Base-by-base conservation (phyloP, 2,888 invertebrate species). In the Oxyteleia sp. region DNA sequence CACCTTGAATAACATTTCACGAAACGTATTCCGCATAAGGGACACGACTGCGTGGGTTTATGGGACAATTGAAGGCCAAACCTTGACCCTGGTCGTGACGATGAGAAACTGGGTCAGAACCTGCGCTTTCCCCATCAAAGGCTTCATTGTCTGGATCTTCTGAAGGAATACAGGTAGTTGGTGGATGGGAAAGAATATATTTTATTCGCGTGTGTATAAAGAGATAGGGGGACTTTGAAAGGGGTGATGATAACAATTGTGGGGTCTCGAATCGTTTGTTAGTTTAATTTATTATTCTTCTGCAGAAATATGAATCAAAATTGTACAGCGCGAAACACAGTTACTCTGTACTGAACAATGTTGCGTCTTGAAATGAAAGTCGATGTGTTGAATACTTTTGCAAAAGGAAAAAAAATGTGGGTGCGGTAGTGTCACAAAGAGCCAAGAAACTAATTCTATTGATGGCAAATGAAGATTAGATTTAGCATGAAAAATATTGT, bases 61-160 rank as follows among this genome's bases (percentile, higher is more conserved):
- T 78, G 71, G 85, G 85, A 85, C 76, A 74, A 74, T 80, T 82
- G 87, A 87, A 88, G 87, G 86, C 87, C 87, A 87, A 86, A 84
- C 82, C 74, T 76, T 88, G 90, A 89, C 88, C 89, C 87, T 86
- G 86, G 88, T 88, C 90, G 89, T 91, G 91, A 90, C 89, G 88
- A 84, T 87, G 57, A 53, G 53, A 63, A 91, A 90, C 87, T 90
- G 81, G 91, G 91, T 90, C 91, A 88, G 88, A 88, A 90, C 87
- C 89, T 88, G 86, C 83, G 85, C 85, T 85, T 89, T 88, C 88
- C 89, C 83, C 83, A 78, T 83, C 82, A 63, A 78, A 59, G 49
- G 78, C 45, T 76, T 51, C 55, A 78, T 82, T 82, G 82, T 76
- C 78, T 68, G 82, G 69, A 79, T 82, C 51, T 51, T 68, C 49